Evolutionary conservation across 2,888 invertebrate genomes (phyloP).

Genomic region (Microplitis deprimator): DNA sequence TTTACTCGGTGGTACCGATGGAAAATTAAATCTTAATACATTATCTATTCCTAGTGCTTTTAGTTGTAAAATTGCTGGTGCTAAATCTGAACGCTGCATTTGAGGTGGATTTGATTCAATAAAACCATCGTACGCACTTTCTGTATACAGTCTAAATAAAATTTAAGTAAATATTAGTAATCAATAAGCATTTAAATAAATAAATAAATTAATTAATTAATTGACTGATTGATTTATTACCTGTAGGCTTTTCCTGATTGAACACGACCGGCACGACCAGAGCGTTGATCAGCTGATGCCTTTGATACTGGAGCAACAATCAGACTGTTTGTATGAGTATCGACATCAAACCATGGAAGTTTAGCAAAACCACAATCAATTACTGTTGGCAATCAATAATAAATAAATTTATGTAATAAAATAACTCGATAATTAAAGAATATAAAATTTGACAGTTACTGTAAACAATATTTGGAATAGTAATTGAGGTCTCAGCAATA

Average conservation of each 20-base stretch:
- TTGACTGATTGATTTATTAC: conserved; percentile 65
- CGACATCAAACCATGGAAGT: conserved; percentile 88
- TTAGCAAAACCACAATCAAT: conserved; percentile 98
- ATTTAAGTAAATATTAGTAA: conserved; percentile 4
- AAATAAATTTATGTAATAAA: not conserved
- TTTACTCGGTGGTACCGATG: conserved; percentile 92
- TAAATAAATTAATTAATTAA: not conserved
- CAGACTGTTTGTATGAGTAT: conserved; percentile 87
- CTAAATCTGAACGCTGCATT: conserved; percentile 91
- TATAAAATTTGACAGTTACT: conserved; percentile 73
- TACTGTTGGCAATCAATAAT: conserved; percentile 33
- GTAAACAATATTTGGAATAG: conserved; percentile 93
- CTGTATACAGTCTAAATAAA: conserved; percentile 80
- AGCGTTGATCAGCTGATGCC: conserved; percentile 92
- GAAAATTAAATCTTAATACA: conserved; percentile 91
- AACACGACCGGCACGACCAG: conserved; percentile 92
- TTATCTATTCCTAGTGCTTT: conserved; percentile 96
- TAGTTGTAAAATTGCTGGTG: conserved; percentile 87
- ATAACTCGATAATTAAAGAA: not conserved
- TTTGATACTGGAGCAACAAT: conserved; percentile 86
- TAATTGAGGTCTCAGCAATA: conserved; percentile 96
- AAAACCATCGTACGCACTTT: conserved; percentile 82
- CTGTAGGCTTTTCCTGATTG: conserved; percentile 88
- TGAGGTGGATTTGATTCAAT: conserved; percentile 87
- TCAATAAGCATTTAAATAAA: not conserved